A percentile compares a stretch with the other conserved stretches of the same genome.
Evolutionary conservation across 2,797 vertebrate species (phyloP).

Genomic region (Ctenochaetus hawaiiensis): DNA sequence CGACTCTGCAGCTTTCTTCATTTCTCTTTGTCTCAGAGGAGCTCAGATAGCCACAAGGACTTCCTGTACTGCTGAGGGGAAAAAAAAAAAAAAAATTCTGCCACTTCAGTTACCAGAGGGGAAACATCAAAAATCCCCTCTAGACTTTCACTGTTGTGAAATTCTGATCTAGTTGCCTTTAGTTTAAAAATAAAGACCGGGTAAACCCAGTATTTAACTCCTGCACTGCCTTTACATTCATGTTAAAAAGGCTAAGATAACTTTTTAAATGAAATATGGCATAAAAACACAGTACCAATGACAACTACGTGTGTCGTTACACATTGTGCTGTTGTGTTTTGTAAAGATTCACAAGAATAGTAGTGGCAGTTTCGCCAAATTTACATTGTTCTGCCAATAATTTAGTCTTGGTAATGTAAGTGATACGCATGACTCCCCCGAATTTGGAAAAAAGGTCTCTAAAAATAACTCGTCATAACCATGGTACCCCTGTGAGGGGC

Average conservation of each 20-base stretch:
- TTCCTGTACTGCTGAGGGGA: constrained; percentile 39
- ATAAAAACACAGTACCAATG: constrained; percentile 58
- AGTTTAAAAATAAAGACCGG: neutral
- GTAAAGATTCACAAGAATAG: constrained; percentile 12
- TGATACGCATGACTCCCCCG: constrained; percentile 37
- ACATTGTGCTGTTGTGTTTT: constrained; percentile 21
- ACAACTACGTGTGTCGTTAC: constrained; percentile 64
- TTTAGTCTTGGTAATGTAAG: constrained; percentile 54
- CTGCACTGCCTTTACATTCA: constrained; percentile 9
- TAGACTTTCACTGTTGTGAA: constrained; percentile 22
- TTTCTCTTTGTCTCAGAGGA: constrained; percentile 12
- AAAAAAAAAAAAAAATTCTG: constrained; percentile 32
- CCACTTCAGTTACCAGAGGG: constrained; percentile 39
- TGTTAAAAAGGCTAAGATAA: constrained; percentile 32
- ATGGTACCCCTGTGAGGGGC: constrained; percentile 19
- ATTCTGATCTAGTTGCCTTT: constrained; percentile 33
- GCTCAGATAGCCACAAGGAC: constrained; percentile 35
- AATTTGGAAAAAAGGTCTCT: constrained; percentile 39
- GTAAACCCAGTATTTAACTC: constrained; percentile 36
- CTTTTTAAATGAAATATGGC: constrained; percentile 41
- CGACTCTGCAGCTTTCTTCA: constrained; percentile 18
- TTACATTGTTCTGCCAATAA: constrained; percentile 43
- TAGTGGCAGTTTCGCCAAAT: constrained; percentile 36
- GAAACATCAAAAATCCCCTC: constrained; percentile 39
- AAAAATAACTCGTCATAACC: constrained; percentile 43